Conservation (phyloP, 2,888 invertebrate species). For the Drosophila lutescens region DNA sequence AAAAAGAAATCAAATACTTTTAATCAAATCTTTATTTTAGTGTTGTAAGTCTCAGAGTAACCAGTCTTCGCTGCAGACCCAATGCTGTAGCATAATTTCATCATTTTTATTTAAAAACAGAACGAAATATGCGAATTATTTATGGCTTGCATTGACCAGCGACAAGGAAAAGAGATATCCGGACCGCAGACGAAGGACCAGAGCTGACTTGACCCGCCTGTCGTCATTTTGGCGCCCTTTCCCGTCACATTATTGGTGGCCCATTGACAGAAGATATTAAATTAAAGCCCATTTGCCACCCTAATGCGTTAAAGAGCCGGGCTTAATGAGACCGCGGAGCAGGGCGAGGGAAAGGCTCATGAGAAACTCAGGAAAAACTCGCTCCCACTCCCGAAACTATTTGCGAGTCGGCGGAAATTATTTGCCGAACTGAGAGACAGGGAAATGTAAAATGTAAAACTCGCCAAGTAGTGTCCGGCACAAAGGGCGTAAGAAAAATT, state of each 20-base stretch:
- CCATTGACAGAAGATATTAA: slow-evolving; percentile 50
- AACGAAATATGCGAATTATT: slow-evolving; percentile 65
- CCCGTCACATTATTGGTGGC: slow-evolving; percentile 54
- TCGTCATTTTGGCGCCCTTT: slow-evolving; percentile 44
- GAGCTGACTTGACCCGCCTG: slow-evolving; percentile 40
- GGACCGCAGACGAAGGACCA: slow-evolving; percentile 4
- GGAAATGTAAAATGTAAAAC: slow-evolving; percentile 59
- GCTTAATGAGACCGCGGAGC: slow-evolving; percentile 59
- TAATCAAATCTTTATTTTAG: too few species aligned
- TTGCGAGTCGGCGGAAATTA: slow-evolving; percentile 64
- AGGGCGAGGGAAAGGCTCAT: background rate
- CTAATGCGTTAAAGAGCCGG: slow-evolving; percentile 77
- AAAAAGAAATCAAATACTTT: too few species aligned
- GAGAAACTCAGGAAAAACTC: background rate
- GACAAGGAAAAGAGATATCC: slow-evolving; percentile 22
- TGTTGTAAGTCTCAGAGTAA: background rate
- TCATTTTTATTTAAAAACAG: slow-evolving; percentile 22
- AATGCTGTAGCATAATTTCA: background rate
- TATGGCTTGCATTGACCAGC: slow-evolving; percentile 48
- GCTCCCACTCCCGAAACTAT: slow-evolving; percentile 49
- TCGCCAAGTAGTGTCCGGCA: slow-evolving; percentile 66
- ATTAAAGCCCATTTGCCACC: slow-evolving; percentile 59
- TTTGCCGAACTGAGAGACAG: slow-evolving; percentile 47
- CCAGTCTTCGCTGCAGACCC: background rate
- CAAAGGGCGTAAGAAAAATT: slow-evolving; percentile 70